Evolutionary conservation across 2,797 vertebrate species (phyloP), one percentile per base, ranked within the genome.

Genomic region (Acanthiza pusilla): DNA sequence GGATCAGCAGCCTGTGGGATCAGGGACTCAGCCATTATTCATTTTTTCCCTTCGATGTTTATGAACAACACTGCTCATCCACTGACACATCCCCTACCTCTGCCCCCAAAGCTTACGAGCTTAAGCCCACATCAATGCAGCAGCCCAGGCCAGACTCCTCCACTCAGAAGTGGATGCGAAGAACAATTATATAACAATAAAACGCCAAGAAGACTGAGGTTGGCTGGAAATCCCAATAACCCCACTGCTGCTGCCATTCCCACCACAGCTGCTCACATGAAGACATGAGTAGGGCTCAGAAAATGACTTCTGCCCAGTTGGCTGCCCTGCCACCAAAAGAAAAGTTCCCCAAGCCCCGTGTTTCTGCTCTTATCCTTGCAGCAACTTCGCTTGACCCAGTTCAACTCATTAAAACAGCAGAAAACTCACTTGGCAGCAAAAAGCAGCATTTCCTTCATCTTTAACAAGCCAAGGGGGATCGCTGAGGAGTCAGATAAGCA

Each of bases 11-110:
- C 23, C 57, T 40, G 13, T 38, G 34, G 34, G 42, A 58, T 21
- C 1, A 0, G 26, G 6, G 34, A 4, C 15, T 61, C 32, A 22
- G 16, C 19, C 5, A 1, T 47, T 68, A n/a, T 7, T 79, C 2
- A 21, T 36, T 11, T 54, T 36, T 60, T 77, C 27, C 51, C 21
- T 57, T 81, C 38, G 34, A 9, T 40, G 34, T 53, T 67, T 63
- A 57, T 2, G 0, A 20, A 32, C 16, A 32, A 40, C 48, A 40
- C 27, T 11, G 11, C 38, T 8, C 30, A 65, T 7, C 36, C 15
- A 29, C n/a, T 32, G 38, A 53, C 20, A 29, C 29, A n/a, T 36
- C 27, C 17, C 13, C 30, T 9, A 2, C 17, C 16, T 53, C 54
- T n/a, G 25, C 25, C 5, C 25, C 15, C 45, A 58, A 63, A 30